phyloP scores from a whole-genome alignment of 2,888 invertebrate genomes.

The Dryomyza anilis region DNA sequence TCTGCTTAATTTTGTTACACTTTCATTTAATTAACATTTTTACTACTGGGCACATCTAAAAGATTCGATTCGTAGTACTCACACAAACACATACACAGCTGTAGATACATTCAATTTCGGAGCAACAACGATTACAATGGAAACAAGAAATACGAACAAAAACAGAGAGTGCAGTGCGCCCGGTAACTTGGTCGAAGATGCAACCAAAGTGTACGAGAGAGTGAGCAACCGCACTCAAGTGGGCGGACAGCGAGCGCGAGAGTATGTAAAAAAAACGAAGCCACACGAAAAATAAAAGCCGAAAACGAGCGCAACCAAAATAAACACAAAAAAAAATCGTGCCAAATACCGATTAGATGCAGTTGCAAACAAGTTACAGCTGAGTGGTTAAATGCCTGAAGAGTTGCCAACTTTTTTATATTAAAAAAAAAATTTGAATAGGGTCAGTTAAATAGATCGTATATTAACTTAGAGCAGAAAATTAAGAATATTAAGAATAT shows the following conservation, averaged over 20 bases:
- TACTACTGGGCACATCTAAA: no score
- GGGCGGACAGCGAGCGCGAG: not conserved
- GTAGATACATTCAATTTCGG: not conserved
- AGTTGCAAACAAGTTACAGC: constrained; percentile 9
- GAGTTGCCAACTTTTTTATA: no score
- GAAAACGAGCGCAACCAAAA: constrained; percentile 24
- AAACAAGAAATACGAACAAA: constrained; percentile 28
- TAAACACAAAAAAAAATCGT: constrained; percentile 26
- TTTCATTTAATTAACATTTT: no score
- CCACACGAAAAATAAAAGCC: not conserved
- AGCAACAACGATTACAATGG: constrained; percentile 28
- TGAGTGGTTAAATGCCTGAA: constrained; percentile 11
- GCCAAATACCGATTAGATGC: constrained; percentile 16
- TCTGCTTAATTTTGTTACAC: no score
- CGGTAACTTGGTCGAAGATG: not conserved
- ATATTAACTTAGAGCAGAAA: no score
- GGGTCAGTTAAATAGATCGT: no score
- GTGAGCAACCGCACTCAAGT: not conserved
- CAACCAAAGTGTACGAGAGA: not conserved
- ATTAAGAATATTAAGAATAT: no score
- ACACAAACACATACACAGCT: constrained; percentile 3
- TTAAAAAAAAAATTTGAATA: no score
- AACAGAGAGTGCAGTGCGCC: constrained; percentile 31
- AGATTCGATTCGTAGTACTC: no score
- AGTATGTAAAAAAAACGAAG: constrained; percentile 9